phyloP scores from a whole-genome alignment of 1,140 invertebrate genomes.

The Arctopsyche grandis region DNA sequence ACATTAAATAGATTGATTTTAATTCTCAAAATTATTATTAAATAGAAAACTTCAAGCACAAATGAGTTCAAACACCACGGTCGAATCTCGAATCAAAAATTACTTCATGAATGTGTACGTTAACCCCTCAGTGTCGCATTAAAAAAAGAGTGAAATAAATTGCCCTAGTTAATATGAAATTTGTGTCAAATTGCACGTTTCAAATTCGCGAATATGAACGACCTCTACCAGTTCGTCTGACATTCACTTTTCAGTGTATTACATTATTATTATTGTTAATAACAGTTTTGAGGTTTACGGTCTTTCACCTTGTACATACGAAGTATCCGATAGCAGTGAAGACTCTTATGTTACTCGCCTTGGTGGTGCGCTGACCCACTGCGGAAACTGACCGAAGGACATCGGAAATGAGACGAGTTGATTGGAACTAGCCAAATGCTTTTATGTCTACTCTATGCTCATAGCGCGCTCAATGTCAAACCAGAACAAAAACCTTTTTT shows the following conservation, averaged over 20 bases:
- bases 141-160: no score
- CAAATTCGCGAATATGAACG: background rate
- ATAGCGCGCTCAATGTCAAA: constrained; percentile 4
- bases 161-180: no score
- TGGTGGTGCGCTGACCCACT: constrained; percentile 29
- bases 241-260: background rate
- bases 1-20: no score
- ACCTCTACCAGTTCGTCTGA: background rate
- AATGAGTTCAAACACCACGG: no score
- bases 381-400: constrained; percentile 26
- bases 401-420: constrained; percentile 17
- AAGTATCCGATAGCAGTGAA: background rate
- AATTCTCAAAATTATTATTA: no score
- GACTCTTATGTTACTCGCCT: constrained; percentile 5
- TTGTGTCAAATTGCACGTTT: no score
- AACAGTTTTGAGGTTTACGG: background rate
- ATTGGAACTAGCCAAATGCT: background rate
- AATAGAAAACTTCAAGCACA: no score
- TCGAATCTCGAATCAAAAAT: no score
- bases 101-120: no score
- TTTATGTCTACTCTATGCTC: background rate
- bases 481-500: background rate
- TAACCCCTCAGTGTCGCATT: no score
- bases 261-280: background rate
- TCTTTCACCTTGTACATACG: constrained; percentile 17